Conservation (phyloP, 1,140 invertebrate species). For the Chelonus insularis region DNA sequence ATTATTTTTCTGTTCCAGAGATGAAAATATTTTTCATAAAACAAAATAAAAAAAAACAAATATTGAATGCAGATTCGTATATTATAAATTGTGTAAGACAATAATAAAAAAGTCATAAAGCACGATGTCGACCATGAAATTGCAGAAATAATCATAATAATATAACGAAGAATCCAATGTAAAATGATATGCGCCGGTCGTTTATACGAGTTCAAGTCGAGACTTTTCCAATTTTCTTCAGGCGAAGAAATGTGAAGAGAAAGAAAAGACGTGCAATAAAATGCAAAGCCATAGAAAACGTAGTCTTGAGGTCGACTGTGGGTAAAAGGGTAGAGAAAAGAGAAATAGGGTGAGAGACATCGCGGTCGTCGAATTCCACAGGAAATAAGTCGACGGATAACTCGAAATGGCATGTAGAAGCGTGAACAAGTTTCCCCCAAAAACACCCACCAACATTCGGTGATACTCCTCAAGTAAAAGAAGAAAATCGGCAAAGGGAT, state of each 20-base stretch:
- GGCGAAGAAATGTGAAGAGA: not conserved
- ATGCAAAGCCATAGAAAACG: constrained; percentile 1
- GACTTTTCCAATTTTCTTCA: constrained; percentile 14
- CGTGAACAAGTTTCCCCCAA: constrained; percentile 4
- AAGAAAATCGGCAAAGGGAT: not conserved
- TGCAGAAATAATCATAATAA: not conserved
- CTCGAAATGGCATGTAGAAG: constrained; percentile 12
- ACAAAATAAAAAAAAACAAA: no score
- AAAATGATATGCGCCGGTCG: constrained; percentile 6
- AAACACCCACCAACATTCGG: not conserved
- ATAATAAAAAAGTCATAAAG: constrained; percentile 4
- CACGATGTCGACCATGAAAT: not conserved
- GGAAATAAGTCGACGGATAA: constrained; percentile 11
- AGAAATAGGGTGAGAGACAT: not conserved
- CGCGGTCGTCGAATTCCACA: constrained; percentile 1
- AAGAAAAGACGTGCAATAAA: constrained; percentile 3
- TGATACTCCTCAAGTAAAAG: not conserved
- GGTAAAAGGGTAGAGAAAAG: not conserved
- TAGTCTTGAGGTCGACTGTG: not conserved
- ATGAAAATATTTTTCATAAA: no score
- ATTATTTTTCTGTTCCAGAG: no score
- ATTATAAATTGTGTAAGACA: not conserved
- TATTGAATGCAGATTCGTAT: no score
- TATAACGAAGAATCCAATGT: not conserved
- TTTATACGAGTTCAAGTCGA: constrained; percentile 8